A percentile compares a stretch with the other conserved stretches of the same genome.
These are phyloP conservation scores for Argyrosomus japonicus DNA, from an alignment of 2,113 vertebrate genomes.

Conservation along the genomic window DNA sequence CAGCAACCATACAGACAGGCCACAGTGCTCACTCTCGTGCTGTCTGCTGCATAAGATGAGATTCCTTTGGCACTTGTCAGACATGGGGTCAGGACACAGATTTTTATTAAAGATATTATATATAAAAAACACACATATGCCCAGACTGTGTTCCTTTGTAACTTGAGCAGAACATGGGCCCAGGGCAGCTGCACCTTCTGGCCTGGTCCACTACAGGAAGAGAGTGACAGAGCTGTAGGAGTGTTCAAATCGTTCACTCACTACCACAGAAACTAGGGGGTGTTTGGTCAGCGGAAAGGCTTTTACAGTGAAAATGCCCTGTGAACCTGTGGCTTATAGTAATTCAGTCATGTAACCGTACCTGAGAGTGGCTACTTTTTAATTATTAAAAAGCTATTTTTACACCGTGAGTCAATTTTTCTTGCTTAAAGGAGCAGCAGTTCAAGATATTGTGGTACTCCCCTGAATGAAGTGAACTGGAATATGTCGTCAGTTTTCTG, in stretches of 20 bases:
- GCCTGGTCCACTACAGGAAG: no score
- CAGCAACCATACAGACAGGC: no score
- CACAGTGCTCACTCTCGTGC: no score
- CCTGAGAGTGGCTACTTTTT: background rate
- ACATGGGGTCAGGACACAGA: no score
- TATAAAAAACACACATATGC: no score
- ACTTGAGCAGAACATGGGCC: no score
- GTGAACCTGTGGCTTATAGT: background rate
- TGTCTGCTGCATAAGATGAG: no score
- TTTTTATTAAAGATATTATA: no score
- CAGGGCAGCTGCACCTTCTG: no score
- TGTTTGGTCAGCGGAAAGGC: background rate
- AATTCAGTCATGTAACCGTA: background rate
- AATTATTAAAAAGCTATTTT: background rate
- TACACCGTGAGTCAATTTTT: background rate
- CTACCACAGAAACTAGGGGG: background rate
- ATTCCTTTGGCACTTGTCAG: no score
- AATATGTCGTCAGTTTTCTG: slow-evolving; percentile 1
- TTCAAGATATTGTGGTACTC: background rate
- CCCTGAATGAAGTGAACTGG: background rate
- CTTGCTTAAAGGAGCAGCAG: background rate
- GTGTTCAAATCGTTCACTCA: background rate
- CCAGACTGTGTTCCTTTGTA: no score
- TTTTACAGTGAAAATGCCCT: background rate
- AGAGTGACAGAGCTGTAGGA: background rate